Conservation (phyloP, 2,113 vertebrate genomes). For the Hippopotamus amphibius region DNA sequence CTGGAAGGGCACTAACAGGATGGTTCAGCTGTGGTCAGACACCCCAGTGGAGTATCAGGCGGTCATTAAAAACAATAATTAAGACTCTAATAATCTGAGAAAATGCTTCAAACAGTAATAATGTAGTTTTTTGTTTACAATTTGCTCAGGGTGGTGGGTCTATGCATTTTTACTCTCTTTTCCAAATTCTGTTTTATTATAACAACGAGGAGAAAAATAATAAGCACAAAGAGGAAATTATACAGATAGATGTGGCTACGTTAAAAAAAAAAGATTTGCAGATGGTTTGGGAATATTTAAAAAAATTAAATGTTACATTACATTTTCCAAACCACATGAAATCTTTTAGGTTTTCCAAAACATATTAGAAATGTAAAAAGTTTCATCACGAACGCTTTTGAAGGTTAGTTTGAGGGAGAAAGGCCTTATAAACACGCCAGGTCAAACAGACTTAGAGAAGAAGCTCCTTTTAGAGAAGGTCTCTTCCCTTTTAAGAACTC, state of each 20-base stretch:
- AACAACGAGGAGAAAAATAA: conserved; percentile 50
- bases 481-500: neutral
- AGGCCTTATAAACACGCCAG: conserved; percentile 33
- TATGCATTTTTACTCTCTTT: neutral
- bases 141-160: neutral
- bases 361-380: neutral
- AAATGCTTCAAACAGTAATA: neutral
- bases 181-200: conserved; percentile 40
- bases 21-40: neutral
- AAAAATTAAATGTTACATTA: neutral
- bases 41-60: neutral
- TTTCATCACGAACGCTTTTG: neutral
- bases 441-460: neutral
- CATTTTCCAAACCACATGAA: conserved; percentile 52
- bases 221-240: conserved; percentile 41
- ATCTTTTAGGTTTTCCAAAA: conserved; percentile 62
- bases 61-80: neutral
- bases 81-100: neutral
- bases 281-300: conserved; percentile 10
- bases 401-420: neutral
- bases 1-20: neutral
- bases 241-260: neutral
- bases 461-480: neutral
- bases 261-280: conserved; percentile 54
- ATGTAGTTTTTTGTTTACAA: neutral